Evolutionary conservation across 2,797 vertebrate genomes (phyloP).

Genomic region (Hyperoplus lanceolatus): DNA sequence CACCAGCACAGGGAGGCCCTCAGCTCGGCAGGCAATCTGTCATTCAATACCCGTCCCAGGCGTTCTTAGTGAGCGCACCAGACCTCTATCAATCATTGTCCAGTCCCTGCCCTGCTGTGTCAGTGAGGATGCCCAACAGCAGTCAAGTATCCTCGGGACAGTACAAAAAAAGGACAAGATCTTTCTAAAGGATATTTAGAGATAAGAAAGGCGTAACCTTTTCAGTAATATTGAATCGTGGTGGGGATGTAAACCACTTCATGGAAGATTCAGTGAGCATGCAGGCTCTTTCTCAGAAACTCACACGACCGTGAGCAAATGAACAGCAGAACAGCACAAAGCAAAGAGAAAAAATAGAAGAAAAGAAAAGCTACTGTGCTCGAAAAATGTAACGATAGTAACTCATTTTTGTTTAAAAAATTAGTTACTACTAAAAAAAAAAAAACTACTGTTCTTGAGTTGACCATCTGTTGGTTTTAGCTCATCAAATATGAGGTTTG

Average conservation of each 20-base stretch:
- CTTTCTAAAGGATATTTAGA: background rate
- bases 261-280: background rate
- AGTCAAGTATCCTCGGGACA: constrained; percentile 28
- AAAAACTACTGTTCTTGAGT: background rate
- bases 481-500: background rate
- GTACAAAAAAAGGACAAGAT: background rate
- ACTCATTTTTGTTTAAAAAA: background rate
- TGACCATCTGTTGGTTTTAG: background rate
- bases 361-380: no score
- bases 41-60: constrained; percentile 47
- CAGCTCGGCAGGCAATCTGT: constrained; percentile 42
- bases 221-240: background rate
- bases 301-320: background rate
- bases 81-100: constrained; percentile 41
- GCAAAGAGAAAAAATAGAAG: background rate
- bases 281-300: background rate
- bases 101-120: constrained; percentile 43
- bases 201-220: constrained; percentile 6
- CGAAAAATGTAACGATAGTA: background rate
- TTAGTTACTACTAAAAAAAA: background rate
- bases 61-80: constrained; percentile 20
- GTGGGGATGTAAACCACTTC: constrained; percentile 40
- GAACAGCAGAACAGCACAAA: background rate
- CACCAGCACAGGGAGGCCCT: constrained; percentile 40
- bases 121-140: constrained; percentile 10